Base-by-base conservation (phyloP, 2,797 vertebrate genomes). In the Babyrousa celebensis region DNA sequence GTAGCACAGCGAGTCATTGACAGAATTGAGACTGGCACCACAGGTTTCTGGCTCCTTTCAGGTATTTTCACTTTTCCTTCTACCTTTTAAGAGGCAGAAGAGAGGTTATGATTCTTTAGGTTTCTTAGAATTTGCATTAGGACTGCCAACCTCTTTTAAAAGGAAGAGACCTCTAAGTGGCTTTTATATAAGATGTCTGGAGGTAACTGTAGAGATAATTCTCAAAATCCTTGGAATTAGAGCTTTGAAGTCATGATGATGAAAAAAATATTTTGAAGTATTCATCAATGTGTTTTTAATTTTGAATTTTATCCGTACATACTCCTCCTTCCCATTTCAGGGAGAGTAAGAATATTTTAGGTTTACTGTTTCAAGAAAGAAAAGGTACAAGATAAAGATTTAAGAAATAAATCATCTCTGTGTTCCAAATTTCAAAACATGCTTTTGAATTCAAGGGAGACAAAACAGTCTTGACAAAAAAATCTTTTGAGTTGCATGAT, bases 61-160 rank as follows among this genome's bases (percentile, higher is more conserved):
- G 63, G 23, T 75, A 43, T 32, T 95, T 93, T 84, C 27, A 68
- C 18, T 79, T 95, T 80, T 54, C 15, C n/a, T 92, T 8, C 12
- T 21, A 48, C 48, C 12, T 60, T 6, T 72, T 91, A 52, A 91
- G 58, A 94, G 9, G 10, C 5, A 74, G 40, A 82, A 4, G 10
- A 63, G 4, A 70, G 2, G 27, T 72, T 60, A 71, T 25, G 36
- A 85, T 43, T 87, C 56, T 93, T 62, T 27, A 65, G 12, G 1
- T 29, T 89, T 78, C 93, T 83, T 80, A 84, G 25, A 89, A 79
- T 89, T 96, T 92, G 27, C 65, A 48, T 15, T 10, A 92, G 43
- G 1, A 71, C 15, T 27, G 25, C 8, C 60, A 89, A 63, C 58
- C 11, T 80, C 21, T 95, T 92, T 77, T 52, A 72, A 91, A 96